Evolutionary conservation across 2,113 vertebrate species (phyloP).

Genomic region (Spheniscus mendiculus): DNA sequence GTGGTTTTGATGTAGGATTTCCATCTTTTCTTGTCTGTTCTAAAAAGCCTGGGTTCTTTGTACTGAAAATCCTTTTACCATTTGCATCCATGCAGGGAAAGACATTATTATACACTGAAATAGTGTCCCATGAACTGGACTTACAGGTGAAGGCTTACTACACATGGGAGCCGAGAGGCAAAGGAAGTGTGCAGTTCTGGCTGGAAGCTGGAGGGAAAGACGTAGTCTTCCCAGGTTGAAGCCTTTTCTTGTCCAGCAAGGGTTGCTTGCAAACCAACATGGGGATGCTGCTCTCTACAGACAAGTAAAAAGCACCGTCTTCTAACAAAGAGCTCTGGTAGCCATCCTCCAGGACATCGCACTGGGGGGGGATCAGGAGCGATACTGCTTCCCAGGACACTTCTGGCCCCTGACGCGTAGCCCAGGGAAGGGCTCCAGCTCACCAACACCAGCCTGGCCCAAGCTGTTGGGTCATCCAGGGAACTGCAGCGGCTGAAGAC

Average conservation of each 20-base stretch:
- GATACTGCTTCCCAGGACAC: not conserved
- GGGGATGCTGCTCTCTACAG: not conserved
- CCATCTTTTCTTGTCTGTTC: conserved; percentile 51
- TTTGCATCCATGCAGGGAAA: conserved; percentile 5
- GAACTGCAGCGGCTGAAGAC: not conserved
- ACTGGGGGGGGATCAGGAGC: not conserved
- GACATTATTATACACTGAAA: not conserved
- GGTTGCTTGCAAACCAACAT: not conserved
- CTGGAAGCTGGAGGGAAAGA: not conserved
- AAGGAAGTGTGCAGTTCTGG: accelerated
- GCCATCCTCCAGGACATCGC: not conserved
- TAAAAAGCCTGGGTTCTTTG: conserved; percentile 25
- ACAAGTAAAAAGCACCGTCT: accelerated
- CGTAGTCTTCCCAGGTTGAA: not conserved
- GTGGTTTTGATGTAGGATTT: conserved; percentile 16
- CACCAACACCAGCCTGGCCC: not conserved
- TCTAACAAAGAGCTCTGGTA: not conserved
- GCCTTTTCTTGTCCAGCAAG: not conserved
- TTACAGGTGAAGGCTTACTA: not conserved
- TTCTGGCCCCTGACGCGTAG: accelerated
- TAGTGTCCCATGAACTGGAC: not conserved
- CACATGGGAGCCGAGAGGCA: not conserved
- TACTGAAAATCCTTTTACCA: conserved; percentile 15
- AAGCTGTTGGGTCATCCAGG: not conserved
- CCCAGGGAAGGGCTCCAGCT: not conserved